Evolutionary conservation across 2,113 vertebrate species (phyloP).

Genomic region (Baryphthengus martii): DNA sequence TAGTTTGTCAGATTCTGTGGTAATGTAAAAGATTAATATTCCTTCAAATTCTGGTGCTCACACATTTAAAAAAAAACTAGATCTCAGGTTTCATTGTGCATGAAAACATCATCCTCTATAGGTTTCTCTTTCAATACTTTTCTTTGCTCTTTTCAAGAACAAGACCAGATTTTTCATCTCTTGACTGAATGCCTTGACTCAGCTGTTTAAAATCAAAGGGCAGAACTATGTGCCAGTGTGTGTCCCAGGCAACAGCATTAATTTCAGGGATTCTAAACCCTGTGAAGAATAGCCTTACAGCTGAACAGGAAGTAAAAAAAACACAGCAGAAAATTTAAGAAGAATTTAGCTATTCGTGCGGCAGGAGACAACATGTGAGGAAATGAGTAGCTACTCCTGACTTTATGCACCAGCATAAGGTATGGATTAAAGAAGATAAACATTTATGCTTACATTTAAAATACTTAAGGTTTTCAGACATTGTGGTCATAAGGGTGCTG

Average conservation of each 20-base stretch:
- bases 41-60: not conserved
- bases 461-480: not conserved
- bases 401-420: not conserved
- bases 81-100: not conserved
- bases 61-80: not conserved
- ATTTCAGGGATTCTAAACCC: not conserved
- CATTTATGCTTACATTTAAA: not conserved
- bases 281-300: not conserved
- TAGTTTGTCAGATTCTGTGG: not conserved
- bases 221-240: not conserved
- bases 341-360: not conserved
- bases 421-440: not conserved
- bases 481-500: not conserved
- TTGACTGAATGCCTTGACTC: not conserved
- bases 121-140: not conserved
- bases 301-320: not conserved
- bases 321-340: not conserved
- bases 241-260: not conserved
- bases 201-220: not conserved
- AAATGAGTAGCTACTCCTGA: not conserved
- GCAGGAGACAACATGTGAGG: not conserved
- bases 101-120: not conserved
- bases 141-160: not conserved
- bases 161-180: not conserved
- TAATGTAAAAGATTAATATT: not conserved